phyloP scores from a whole-genome alignment of 2,888 invertebrate species.

The Eristalis pertinax region DNA sequence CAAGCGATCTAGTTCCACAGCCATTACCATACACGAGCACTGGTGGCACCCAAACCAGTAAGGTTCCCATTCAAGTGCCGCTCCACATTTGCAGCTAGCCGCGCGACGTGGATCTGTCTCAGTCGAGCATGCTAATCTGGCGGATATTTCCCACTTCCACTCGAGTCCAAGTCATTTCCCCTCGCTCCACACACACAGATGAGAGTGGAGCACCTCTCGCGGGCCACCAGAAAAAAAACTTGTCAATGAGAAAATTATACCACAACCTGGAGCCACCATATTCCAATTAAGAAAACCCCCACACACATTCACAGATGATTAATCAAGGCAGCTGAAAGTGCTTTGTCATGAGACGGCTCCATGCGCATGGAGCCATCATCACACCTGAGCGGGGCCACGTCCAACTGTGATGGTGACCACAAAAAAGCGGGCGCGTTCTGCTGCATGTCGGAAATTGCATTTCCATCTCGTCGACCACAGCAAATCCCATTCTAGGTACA shows the following conservation, averaged over 20 bases:
- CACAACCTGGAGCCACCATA: background rate
- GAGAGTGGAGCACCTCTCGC: background rate
- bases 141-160: constrained; percentile 1
- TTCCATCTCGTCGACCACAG: constrained; percentile 2
- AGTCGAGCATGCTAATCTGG: background rate
- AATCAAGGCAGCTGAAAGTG: constrained; percentile 52
- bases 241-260: constrained; percentile 48
- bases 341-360: constrained; percentile 43
- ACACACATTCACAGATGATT: constrained; percentile 20
- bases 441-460: constrained; percentile 37
- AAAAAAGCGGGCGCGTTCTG: constrained; percentile 38
- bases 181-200: background rate
- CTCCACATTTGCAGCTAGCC: background rate
- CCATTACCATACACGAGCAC: background rate
- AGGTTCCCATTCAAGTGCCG: background rate
- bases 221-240: constrained; percentile 14
- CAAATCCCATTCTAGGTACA: constrained; percentile 51
- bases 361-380: background rate
- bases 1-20: background rate
- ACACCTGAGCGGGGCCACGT: constrained; percentile 15
- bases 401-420: constrained; percentile 21
- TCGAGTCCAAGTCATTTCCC: constrained; percentile 13
- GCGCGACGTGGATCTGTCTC: background rate
- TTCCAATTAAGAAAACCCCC: constrained; percentile 41
- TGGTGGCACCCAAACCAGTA: background rate